Conservation (phyloP, 1,140 invertebrate genomes). For the Tetramorium parvispinum region DNA sequence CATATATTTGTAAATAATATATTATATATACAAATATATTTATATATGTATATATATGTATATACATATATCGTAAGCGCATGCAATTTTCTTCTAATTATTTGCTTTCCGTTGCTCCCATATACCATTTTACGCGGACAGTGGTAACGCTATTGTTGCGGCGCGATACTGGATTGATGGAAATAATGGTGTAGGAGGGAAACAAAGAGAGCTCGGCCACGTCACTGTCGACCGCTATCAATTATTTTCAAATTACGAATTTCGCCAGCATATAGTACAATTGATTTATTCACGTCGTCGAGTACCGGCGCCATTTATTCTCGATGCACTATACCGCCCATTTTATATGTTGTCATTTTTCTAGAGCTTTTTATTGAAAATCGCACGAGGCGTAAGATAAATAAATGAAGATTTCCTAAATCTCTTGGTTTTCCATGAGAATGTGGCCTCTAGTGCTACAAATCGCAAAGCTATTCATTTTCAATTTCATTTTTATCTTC, state of each 20-base stretch:
- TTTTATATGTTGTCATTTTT: constrained; percentile 47
- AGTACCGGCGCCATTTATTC: constrained; percentile 58
- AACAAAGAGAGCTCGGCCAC: constrained; percentile 57
- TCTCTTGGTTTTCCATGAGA: not conserved
- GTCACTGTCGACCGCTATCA: constrained; percentile 70
- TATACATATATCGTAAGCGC: constrained; percentile 31
- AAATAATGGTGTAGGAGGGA: constrained; percentile 62
- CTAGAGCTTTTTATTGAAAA: constrained; percentile 1
- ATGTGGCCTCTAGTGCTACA: not conserved
- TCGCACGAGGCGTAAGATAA: constrained; percentile 2
- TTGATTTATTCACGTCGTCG: constrained; percentile 69
- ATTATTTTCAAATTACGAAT: constrained; percentile 76
- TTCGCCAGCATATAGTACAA: constrained; percentile 68
- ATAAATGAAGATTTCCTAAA: constrained; percentile 5
- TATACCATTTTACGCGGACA: constrained; percentile 70
- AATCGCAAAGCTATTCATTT: not conserved
- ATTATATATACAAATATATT: not conserved
- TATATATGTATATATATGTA: not conserved
- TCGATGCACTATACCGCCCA: constrained; percentile 18
- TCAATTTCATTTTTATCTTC: not conserved
- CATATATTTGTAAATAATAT: not conserved
- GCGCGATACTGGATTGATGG: constrained; percentile 71
- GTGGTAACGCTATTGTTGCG: constrained; percentile 70
- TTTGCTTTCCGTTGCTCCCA: constrained; percentile 57
- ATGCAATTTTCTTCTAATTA: constrained; percentile 72